Base-by-base conservation (phyloP, 2,888 invertebrate species). In the Netelia melanura region DNA sequence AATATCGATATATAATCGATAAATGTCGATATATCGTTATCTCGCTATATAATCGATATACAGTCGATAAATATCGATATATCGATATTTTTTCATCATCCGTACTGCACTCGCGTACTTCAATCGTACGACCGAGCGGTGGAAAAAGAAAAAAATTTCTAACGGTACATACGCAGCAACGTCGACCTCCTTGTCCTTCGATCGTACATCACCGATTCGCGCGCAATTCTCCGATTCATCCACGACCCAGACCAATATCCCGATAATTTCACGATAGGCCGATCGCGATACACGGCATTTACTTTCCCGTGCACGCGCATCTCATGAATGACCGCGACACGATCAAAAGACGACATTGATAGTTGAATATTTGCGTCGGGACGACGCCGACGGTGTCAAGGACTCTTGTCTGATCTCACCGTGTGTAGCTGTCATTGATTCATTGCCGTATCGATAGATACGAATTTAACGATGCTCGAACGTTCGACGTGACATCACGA, bases 381-480 rank as follows among this genome's bases (percentile, higher is more conserved):
- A 1, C 48, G 48, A 48, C 11, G 48, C 11, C 11, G 48, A 48
- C 3, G 48, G 48, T 75, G 38, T 64, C 64, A 54, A 75, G 64
- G 64, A 64, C 54, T 30, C 17, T 14, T 54, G 14, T 43, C 43
- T 56, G 54, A 65, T 52, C 30, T 5, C 52, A 8, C 21, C 30
- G 21, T 30, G 44, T 38, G 17, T n/a, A 62, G 25, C 48, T 58
- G 23, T 30, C 25, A 74, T 64, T 64, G 61, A 72, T 72, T 30
- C 72, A 61, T n/a, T 9, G 72, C 23, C 61, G 21, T 61, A 44
- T 74, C 62, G 62, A 64, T 64, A 74, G 74, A 52, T 30, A 25
- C 61, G 43, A 23, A 58, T 43, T 14, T 23, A 58, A 58, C 17
- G 58, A n/a, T 58, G 9, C 17, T 58, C 17, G 9, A 58, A 21